These are phyloP conservation scores for Hippopotamus amphibius DNA, from an alignment of 2,113 vertebrate genomes.

Conservation along the genomic window DNA sequence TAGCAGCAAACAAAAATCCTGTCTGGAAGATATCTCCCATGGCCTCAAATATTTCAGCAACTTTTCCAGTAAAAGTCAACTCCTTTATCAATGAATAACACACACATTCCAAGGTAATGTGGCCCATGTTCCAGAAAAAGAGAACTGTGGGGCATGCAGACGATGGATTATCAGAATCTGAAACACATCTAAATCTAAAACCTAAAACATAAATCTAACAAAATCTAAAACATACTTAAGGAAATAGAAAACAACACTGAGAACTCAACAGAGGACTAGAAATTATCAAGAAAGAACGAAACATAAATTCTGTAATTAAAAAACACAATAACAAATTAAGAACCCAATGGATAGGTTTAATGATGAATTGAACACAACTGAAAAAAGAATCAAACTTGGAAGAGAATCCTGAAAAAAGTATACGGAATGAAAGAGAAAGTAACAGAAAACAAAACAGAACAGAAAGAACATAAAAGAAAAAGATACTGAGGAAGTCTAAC, in stretches of 20 bases:
- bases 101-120: neutral
- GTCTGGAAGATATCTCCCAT: neutral
- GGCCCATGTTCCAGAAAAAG: neutral
- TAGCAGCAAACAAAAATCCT: neutral
- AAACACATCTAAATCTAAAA: neutral
- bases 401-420: constrained; percentile 14
- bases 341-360: neutral
- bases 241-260: neutral
- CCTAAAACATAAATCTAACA: neutral
- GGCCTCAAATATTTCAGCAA: neutral
- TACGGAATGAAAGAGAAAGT: neutral
- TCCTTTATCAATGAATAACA: neutral
- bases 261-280: neutral
- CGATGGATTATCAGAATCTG: neutral
- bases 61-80: neutral
- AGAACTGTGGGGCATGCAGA: neutral
- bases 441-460: neutral
- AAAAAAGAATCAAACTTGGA: neutral
- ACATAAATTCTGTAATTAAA: neutral
- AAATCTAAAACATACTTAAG: constrained; percentile 1
- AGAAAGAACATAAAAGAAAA: neutral
- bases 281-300: constrained; percentile 14
- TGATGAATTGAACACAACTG: neutral
- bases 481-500: neutral
- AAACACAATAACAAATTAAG: constrained; percentile 29